Evolutionary conservation across 2,113 vertebrate species (phyloP), one percentile per base, ranked within the genome.

Genomic region (Brachypodius melanocephalos): DNA sequence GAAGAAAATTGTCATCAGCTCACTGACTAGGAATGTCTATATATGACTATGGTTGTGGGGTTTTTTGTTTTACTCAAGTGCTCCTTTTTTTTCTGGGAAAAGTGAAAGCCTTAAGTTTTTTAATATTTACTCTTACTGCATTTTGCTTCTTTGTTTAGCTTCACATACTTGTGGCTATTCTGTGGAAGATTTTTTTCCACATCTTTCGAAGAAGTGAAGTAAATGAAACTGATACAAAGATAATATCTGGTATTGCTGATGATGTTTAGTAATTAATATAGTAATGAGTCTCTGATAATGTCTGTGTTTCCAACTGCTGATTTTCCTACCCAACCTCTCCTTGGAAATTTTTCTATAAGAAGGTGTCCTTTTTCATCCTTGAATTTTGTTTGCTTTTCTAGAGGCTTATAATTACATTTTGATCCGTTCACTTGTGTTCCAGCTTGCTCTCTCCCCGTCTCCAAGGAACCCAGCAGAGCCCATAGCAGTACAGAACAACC

Each of bases 371-470:
- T 78, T 89, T 65, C 36, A 66, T 62, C 17, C 45, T 73, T 69
- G 43, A 85, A 54, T 85, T 74, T 38, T n/a, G 9, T 19, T 77
- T 58, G 34, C 24, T 68, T 71, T 88, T 75, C 21, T 55, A 48
- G 34, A 86, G 34, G 32, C 16, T 16, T 31, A 9, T 43, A 51
- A 26, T 43, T 19, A 45, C 31, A 10, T 49, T 51, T 93, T 71
- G 13, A 3, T 38, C 40, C 77, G 9, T 62, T 65, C 25, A 13
- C 48, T 65, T 94, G 15, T 78, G 20, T 94, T 97, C 38, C 95
- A 99, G 99, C 99, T 99, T 20, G 99, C 99, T 52, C 97, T 99
- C 4, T 99, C 99, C 10, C 99, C 99, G 1, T 99, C 99, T 10
- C 99, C 99, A 1, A 99, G 99, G 76, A 99, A 98, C 25, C 98